Conservation (phyloP, 2,888 invertebrate species). For the Dolichomitus sp. region DNA sequence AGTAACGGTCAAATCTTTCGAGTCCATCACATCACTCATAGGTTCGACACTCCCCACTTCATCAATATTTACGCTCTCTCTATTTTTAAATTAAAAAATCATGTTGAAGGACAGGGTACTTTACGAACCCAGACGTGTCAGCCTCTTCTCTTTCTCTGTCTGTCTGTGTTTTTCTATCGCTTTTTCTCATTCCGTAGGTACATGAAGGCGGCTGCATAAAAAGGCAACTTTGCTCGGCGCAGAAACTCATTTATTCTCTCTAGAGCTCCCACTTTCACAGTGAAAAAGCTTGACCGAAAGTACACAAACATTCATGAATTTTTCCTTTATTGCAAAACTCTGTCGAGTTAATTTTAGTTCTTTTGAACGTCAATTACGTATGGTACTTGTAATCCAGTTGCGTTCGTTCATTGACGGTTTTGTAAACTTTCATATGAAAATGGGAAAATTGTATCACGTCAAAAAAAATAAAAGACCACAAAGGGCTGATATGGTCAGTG, state of each 20-base stretch:
- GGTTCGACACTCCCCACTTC: background rate
- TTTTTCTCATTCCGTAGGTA: conserved; percentile 30
- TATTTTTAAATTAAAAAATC: conserved; percentile 25
- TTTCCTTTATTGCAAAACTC: conserved; percentile 61
- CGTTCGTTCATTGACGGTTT: conserved; percentile 11
- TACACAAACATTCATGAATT: conserved; percentile 46
- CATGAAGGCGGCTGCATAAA: conserved; percentile 54
- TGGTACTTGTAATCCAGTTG: conserved; percentile 9
- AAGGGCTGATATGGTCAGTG: conserved; percentile 39
- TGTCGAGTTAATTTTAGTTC: conserved; percentile 49
- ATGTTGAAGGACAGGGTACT: no score
- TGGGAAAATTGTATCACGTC: background rate
- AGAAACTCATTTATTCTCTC: conserved; percentile 62
- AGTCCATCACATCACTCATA: conserved; percentile 1
- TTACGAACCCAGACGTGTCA: no score
- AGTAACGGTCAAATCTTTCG: conserved; percentile 5
- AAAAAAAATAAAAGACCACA: conserved; percentile 17
- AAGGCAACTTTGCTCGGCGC: conserved; percentile 56
- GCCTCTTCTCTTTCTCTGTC: background rate
- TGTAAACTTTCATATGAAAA: background rate
- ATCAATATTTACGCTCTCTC: background rate
- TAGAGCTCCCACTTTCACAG: background rate
- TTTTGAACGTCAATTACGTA: conserved; percentile 13
- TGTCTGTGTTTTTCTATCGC: conserved; percentile 18
- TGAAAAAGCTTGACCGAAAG: conserved; percentile 35